Base-by-base conservation (phyloP, 2,797 vertebrate genomes). In the Danio aesculapii region DNA sequence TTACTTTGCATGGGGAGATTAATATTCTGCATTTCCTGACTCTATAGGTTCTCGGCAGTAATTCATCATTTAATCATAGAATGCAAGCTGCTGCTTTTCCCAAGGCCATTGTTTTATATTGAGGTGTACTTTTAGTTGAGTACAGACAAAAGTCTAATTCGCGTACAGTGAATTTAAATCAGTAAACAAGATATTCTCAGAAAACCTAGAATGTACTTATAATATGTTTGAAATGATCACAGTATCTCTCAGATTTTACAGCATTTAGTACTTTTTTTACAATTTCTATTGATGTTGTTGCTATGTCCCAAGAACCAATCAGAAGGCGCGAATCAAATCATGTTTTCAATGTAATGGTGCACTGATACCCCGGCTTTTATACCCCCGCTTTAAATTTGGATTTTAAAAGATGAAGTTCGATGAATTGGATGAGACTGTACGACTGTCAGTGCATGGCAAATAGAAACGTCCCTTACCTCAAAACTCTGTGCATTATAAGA, bases 131-230 rank as follows among this genome's bases (percentile, higher is more conserved):
- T 88, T 86, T 78, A 83, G 86, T 83, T 84, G 79, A 84, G 84
- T 84, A 85, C 83, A 86, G 88, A 47, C 73, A 66, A 53, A 8
- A 74, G 55, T 83, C 83, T 87, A 87, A 88, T 88, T 92, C 87
- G 85, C 83, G 88, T 89, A 87, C 85, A 82, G 55, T 90, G 86
- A 84, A 89, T 90, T 92, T 90, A 90, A 89, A 91, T 91, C 85
- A 73, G 41, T 59, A 55, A 44, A 81, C 58, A 44, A 68, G 49
- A 79, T 84, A 78, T 87, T 90, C 72, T 82, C 77, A 64, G 86
- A 77, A 73, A 43, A 76, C 74, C 85, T 75, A 67, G 52, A 64
- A 62, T 87, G 75, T 67, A 86, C 47, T 77, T 41, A 83, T 41
- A 59, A 81, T 87, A 67, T 86, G 86, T 79, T 77, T 83, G 84